Evolutionary conservation across 1,140 invertebrate species (phyloP).

Genomic region (Drosophila chauvacae): DNA sequence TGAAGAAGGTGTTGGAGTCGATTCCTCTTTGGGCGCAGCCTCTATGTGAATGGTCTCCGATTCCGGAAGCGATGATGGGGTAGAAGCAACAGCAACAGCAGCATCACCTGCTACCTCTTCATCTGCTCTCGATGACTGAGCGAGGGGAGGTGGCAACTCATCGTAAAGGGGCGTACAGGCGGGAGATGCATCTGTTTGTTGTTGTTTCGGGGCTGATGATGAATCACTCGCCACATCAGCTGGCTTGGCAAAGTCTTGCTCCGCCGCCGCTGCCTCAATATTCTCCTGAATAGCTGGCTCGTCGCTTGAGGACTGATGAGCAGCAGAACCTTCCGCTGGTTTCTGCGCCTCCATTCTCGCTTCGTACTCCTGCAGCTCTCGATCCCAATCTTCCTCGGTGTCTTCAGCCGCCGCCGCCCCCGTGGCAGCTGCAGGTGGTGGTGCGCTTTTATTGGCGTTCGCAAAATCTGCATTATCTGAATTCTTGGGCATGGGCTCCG

Average conservation of each 20-base stretch:
- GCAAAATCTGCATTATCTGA: slow-evolving; percentile 3
- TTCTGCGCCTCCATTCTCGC: slow-evolving; percentile 64
- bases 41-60: slow-evolving; percentile 19
- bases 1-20: slow-evolving; percentile 24
- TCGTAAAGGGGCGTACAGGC: slow-evolving; percentile 74
- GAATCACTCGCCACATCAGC: slow-evolving; percentile 24
- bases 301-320: background rate
- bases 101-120: background rate
- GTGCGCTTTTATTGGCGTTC: background rate
- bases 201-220: slow-evolving; percentile 23
- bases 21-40: slow-evolving; percentile 35
- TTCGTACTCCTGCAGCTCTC: slow-evolving; percentile 76
- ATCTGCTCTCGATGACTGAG: background rate
- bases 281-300: slow-evolving; percentile 7
- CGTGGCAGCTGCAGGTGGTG: background rate
- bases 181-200: slow-evolving; percentile 50
- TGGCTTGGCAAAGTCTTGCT: slow-evolving; percentile 27
- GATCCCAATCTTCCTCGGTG: slow-evolving; percentile 83
- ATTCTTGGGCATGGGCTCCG: slow-evolving; percentile 22
- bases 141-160: slow-evolving; percentile 63
- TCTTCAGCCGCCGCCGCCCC: slow-evolving; percentile 27
- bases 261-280: background rate
- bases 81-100: slow-evolving; percentile 8
- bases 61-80: background rate
- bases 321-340: slow-evolving; percentile 28